A percentile compares a stretch with the other conserved stretches of the same genome.
Conservation (phyloP, 2,888 invertebrate genomes). For the Dryobotodes eremita region DNA sequence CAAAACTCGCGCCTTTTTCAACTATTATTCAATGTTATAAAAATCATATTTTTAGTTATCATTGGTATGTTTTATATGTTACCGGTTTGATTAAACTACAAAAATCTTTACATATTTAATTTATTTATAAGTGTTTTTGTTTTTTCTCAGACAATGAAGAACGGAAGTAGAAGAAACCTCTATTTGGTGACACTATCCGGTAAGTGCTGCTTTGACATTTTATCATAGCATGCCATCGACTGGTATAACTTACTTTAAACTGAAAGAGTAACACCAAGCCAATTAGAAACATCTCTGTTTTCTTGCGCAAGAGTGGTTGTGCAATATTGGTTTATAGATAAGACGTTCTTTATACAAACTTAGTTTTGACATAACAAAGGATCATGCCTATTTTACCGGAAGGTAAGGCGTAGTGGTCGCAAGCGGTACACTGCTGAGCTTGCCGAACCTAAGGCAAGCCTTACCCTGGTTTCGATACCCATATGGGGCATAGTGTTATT, state of each 20-base stretch:
- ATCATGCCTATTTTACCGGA: neutral
- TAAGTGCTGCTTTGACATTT: slow-evolving; percentile 64
- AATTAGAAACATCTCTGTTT: neutral
- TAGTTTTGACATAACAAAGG: neutral
- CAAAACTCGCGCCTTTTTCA: neutral
- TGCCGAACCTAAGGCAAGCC: neutral
- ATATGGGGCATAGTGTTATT: neutral
- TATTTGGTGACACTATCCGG: slow-evolving; percentile 81
- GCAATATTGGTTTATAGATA: neutral
- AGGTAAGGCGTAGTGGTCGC: neutral
- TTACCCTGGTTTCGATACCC: neutral
- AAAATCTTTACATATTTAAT: neutral
- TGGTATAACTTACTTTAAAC: neutral
- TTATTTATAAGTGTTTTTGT: neutral
- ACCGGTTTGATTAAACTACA: neutral
- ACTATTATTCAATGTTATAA: neutral
- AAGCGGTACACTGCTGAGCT: neutral
- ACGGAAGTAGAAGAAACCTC: slow-evolving; percentile 75
- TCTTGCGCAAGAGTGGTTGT: neutral
- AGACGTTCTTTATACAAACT: neutral
- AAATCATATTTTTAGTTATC: neutral
- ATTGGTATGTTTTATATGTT: neutral
- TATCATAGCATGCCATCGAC: neutral
- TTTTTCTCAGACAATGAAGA: slow-evolving; percentile 64
- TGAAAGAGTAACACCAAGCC: no score